Percentiles rank a stretch among this genome's conserved stretches.
These are phyloP conservation scores for Platyrinchus mystaceus DNA, from an alignment of 2,797 vertebrate species.

Conservation along the genomic window DNA sequence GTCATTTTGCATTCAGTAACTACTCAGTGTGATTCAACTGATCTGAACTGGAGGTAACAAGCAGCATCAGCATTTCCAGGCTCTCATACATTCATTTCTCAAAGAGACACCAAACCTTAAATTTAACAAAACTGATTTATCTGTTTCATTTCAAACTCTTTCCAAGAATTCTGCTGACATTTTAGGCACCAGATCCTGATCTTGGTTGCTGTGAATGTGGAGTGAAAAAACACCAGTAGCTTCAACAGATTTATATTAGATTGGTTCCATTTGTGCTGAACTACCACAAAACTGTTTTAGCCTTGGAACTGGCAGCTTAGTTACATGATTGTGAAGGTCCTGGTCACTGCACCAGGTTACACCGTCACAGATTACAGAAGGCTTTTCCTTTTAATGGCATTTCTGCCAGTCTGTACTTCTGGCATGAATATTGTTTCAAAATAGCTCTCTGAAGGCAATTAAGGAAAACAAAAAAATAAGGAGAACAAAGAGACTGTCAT, in stretches of 20 bases:
- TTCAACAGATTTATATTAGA: neutral
- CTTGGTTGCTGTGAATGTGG: neutral
- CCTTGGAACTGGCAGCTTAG: neutral
- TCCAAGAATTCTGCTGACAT: neutral
- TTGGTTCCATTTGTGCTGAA: slow-evolving; percentile 9
- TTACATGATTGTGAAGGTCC: neutral
- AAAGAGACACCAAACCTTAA: neutral
- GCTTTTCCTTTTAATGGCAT: slow-evolving; percentile 22
- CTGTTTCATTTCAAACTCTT: neutral
- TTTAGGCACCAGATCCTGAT: neutral
- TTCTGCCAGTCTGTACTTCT: slow-evolving; percentile 39
- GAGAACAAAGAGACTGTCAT: slow-evolving; percentile 54
- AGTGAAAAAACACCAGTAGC: neutral
- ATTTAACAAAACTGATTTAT: neutral
- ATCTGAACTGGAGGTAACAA: neutral
- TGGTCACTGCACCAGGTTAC: neutral
- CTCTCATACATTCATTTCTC: neutral
- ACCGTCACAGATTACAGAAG: slow-evolving; percentile 14
- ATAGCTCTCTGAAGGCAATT: slow-evolving; percentile 34
- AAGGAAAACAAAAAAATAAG: slow-evolving; percentile 59
- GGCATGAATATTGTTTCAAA: slow-evolving; percentile 52
- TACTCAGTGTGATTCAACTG: neutral
- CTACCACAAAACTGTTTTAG: neutral
- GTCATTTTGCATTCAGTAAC: neutral
- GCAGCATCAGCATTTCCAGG: neutral